Evolutionary conservation across 2,113 vertebrate genomes (phyloP).

Genomic region (Poicephalus gulielmi): DNA sequence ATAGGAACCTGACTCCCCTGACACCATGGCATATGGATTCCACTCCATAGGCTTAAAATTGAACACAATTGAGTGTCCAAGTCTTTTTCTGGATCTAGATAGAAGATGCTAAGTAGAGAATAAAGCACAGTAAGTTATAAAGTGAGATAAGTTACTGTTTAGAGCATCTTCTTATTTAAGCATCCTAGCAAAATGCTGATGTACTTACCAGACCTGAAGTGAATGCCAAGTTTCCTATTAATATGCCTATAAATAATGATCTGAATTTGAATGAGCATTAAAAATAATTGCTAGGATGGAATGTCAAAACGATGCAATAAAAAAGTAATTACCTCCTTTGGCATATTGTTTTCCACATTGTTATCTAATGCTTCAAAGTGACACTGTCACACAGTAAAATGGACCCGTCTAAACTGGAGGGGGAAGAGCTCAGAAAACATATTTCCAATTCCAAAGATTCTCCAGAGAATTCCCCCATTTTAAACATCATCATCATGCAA

Average conservation of each 20-base stretch:
- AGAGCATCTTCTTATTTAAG: neutral
- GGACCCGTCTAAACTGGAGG: neutral
- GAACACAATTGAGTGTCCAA: accelerated
- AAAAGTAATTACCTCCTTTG: neutral
- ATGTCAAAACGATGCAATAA: neutral
- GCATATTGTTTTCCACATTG: neutral
- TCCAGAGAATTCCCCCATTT: neutral
- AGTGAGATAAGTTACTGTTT: neutral
- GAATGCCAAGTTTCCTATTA: neutral
- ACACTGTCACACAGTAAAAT: neutral
- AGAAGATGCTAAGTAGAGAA: neutral
- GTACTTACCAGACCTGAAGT: neutral
- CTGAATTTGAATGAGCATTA: neutral
- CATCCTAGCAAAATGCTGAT: neutral
- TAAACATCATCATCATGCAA: neutral
- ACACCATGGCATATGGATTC: neutral
- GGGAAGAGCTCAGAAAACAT: neutral
- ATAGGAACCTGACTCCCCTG: neutral
- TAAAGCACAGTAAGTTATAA: neutral
- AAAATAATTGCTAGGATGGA: neutral
- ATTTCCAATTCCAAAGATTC: constrained; percentile 42
- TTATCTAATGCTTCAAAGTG: neutral
- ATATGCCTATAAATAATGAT: neutral
- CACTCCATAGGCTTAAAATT: neutral
- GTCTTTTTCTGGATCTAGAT: neutral